Conservation (phyloP, 2,888 invertebrate species). For the Macrosiphum euphorbiae region DNA sequence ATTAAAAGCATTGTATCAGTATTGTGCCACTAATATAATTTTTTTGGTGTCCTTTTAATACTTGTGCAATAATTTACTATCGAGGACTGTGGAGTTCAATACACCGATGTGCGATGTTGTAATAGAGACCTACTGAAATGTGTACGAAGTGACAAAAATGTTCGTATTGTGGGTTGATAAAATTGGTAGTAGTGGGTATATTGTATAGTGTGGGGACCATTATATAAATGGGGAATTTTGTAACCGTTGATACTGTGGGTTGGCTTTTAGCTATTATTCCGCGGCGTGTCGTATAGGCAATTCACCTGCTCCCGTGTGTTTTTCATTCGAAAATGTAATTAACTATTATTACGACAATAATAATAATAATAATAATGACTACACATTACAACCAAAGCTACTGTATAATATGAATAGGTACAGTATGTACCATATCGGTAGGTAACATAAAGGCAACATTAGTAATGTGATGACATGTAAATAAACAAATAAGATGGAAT, state of each 20-base stretch:
- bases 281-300: constrained; percentile 60
- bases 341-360: not conserved
- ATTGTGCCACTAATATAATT: not conserved
- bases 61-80: not conserved
- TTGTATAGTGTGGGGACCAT: not conserved
- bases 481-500: not conserved
- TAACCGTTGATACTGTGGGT: not conserved
- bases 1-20: not conserved
- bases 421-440: not conserved
- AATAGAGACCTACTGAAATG: not conserved
- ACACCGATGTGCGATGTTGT: not conserved
- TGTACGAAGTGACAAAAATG: not conserved
- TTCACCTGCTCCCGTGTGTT: constrained; percentile 38
- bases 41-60: not conserved
- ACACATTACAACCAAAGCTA: too few species aligned
- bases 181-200: not conserved
- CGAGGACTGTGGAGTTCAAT: not conserved
- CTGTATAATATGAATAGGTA: not conserved
- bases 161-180: not conserved
- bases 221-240: not conserved
- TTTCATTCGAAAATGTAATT: not conserved
- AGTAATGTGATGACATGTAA: not conserved
- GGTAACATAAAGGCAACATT: not conserved
- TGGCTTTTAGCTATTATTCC: not conserved
- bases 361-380: not conserved